Base-by-base conservation (phyloP, 2,113 vertebrate genomes). In the Poecile atricapillus region DNA sequence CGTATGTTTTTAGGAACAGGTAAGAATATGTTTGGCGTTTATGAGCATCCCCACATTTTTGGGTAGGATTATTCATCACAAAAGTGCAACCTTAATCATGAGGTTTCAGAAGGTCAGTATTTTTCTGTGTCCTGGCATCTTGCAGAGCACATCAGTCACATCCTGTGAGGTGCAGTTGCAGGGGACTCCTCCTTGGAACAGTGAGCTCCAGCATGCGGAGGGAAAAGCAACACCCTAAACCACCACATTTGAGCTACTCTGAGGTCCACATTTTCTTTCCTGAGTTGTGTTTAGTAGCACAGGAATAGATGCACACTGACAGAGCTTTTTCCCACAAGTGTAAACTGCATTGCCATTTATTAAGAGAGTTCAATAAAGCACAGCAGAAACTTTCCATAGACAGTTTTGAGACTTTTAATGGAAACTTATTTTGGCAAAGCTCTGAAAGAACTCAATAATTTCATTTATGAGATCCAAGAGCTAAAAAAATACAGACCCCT, bases 121-220 rank as follows among this genome's bases (percentile, higher is more conserved):
- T 87, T 68, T 82, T 13, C 20, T 33, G 22, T 20, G 49, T 87
- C 35, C 37, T 19, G 24, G 1, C 1, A 5, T n/a, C 52, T 56
- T 56, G 24, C 30, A 27, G 21, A 1, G 1, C 27, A 41, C 16
- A 31, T 62, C 74, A 52, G 59, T 86, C 30, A 19, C 27, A 47
- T 53, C 11, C 11, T 21, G 18, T 2, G 0, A 76, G 78, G 11
- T 67, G 47, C 15, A 9, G 24, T 46, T 52, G 22, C 19, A 23
- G 15, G 15, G 16, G 37, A n/a, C 46, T 81, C 10, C 68, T 90
- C 15, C 7, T 12, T 58, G 71, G 14, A 50, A 28, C 31, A 5
- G 2, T 69, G 4, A 1, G 20, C 47, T 83, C 31, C 60, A 47
- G 9, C 0, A 2, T 10, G 9, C 0, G 0, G 21, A 58, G 15